Evolutionary conservation across 2,888 invertebrate genomes (phyloP).

Genomic region (Nebria brevicollis): DNA sequence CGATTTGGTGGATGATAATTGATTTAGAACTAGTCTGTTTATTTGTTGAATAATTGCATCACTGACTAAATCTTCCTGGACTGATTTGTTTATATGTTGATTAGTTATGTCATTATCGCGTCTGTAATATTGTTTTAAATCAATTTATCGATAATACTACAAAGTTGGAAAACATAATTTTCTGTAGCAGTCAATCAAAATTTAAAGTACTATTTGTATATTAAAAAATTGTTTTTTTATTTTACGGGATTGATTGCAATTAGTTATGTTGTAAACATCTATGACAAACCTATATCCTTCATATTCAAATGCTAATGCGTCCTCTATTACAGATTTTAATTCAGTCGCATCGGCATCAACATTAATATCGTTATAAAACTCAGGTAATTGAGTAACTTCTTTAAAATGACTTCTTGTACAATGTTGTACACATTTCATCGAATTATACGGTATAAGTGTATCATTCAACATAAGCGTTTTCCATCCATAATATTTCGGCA

Average conservation of each 20-base stretch:
- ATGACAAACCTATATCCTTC: slow-evolving; percentile 67
- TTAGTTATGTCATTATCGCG: slow-evolving; percentile 55
- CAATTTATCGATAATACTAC: slow-evolving; percentile 40
- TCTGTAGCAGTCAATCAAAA: no score
- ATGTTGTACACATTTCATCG: slow-evolving; percentile 75
- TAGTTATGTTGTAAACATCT: no score
- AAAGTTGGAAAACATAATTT: no score
- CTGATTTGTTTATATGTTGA: slow-evolving; percentile 53
- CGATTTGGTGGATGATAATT: slow-evolving; percentile 67
- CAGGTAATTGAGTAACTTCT: slow-evolving; percentile 69
- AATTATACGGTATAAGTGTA: slow-evolving; percentile 72
- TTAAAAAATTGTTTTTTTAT: no score
- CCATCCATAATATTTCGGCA: slow-evolving; percentile 85
- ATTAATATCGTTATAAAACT: slow-evolving; percentile 57
- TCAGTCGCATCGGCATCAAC: slow-evolving; percentile 65
- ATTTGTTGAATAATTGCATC: slow-evolving; percentile 72
- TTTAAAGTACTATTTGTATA: no score
- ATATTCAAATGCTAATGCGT: slow-evolving; percentile 72
- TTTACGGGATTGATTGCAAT: no score
- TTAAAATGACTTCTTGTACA: slow-evolving; percentile 82
- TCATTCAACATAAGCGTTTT: slow-evolving; percentile 72
- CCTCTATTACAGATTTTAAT: slow-evolving; percentile 71
- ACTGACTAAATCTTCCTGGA: slow-evolving; percentile 64
- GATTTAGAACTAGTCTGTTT: slow-evolving; percentile 73
- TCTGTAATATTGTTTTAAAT: slow-evolving; percentile 52